Percentiles rank a stretch among this genome's conserved stretches.
Evolutionary conservation across 2,113 vertebrate species (phyloP).

Genomic region (Pyxicephalus adspersus): DNA sequence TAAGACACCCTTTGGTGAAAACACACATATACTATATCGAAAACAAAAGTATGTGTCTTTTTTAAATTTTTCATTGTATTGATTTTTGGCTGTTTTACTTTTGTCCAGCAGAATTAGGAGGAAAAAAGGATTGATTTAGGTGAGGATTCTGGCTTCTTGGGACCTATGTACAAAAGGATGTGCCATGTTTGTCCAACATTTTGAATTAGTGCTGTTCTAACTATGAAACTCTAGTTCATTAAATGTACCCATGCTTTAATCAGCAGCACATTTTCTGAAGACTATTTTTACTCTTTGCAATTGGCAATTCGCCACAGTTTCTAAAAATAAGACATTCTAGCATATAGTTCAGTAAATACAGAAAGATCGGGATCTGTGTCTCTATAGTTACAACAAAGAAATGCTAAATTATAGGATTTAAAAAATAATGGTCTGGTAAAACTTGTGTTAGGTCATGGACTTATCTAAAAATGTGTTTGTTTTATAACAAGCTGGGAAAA

Average conservation of each 20-base stretch:
- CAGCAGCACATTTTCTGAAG: not conserved
- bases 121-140: conserved; percentile 1
- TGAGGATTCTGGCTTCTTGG: not conserved
- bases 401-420: too few relatives aligned
- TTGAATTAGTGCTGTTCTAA: conserved; percentile 22
- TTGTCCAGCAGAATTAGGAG: conserved; percentile 47
- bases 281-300: not conserved
- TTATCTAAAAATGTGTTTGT: too few relatives aligned
- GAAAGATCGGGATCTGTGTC: too few relatives aligned
- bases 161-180: conserved; percentile 9
- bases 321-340: not conserved
- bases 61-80: conserved; percentile 25
- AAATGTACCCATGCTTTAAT: conserved; percentile 3
- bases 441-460: too few relatives aligned
- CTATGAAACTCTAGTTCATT: conserved; percentile 27
- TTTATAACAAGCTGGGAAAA: too few relatives aligned
- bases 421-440: too few relatives aligned
- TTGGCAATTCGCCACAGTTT: not conserved
- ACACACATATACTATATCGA: too few relatives aligned
- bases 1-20: not conserved
- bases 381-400: too few relatives aligned
- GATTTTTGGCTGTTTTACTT: conserved; percentile 47
- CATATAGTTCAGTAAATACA: too few relatives aligned
- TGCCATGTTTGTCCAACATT: conserved; percentile 3
- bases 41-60: too few relatives aligned